Evolutionary conservation across 2,797 vertebrate species (phyloP).

Genomic region (Apogon hyalosoma): DNA sequence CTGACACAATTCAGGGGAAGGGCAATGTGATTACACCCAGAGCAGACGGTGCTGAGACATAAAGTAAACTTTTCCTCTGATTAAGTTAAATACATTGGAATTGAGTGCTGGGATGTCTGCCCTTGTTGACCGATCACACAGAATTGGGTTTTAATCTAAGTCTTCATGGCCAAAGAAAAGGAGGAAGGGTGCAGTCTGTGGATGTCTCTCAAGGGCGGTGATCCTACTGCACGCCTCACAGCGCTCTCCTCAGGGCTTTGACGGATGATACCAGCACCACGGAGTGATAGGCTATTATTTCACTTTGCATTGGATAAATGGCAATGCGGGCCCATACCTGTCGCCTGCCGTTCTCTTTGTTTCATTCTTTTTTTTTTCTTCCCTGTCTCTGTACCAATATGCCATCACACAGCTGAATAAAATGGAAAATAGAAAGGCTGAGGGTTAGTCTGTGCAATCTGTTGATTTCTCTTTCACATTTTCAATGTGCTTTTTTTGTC

Average conservation of each 20-base stretch:
- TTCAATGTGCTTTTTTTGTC: constrained; percentile 26
- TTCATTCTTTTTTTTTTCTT: constrained; percentile 31
- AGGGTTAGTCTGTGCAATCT: constrained; percentile 49
- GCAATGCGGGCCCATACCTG: constrained; percentile 70
- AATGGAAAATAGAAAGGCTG: constrained; percentile 31
- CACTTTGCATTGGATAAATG: constrained; percentile 88
- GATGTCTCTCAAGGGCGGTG: constrained; percentile 79
- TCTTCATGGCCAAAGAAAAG: constrained; percentile 26
- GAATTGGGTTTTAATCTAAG: constrained; percentile 76
- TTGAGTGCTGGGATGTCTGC: constrained; percentile 43
- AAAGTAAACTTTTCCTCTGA: constrained; percentile 46
- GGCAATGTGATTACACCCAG: constrained; percentile 27
- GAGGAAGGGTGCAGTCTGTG: constrained; percentile 44
- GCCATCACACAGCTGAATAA: constrained; percentile 28
- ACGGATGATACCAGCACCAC: constrained; percentile 78
- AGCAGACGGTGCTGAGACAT: constrained; percentile 3
- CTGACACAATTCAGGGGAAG: constrained; percentile 17
- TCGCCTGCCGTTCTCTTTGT: constrained; percentile 61
- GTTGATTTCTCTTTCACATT: constrained; percentile 56
- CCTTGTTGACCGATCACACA: constrained; percentile 68
- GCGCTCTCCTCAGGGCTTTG: constrained; percentile 76
- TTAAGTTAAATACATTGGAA: constrained; percentile 61
- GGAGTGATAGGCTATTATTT: constrained; percentile 89
- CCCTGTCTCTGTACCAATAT: constrained; percentile 16
- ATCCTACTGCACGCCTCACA: constrained; percentile 58